Percentiles rank a stretch among this genome's conserved stretches.
Evolutionary conservation across 2,888 invertebrate species (phyloP).

Genomic region (Malthinus seriepunctatus): DNA sequence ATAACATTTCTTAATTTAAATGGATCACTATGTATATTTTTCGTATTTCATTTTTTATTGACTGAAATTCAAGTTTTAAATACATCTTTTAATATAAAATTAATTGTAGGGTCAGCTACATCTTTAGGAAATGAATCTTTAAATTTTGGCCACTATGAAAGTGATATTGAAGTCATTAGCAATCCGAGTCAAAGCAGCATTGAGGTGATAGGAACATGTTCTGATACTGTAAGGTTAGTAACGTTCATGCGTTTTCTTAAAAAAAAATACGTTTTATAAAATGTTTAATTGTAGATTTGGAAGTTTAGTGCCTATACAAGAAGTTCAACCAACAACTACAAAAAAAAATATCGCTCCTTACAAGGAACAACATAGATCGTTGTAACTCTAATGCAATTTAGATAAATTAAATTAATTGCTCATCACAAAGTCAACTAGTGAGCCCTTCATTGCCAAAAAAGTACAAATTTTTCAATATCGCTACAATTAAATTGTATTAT

Average conservation of each 20-base stretch:
- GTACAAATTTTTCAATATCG: too few species aligned
- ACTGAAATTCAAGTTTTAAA: too few species aligned
- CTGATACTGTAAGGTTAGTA: neutral
- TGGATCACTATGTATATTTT: too few species aligned
- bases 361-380: constrained; percentile 33
- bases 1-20: too few species aligned
- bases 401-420: too few species aligned
- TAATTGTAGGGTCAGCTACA: constrained; percentile 35
- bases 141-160: constrained; percentile 53
- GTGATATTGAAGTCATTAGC: constrained; percentile 71
- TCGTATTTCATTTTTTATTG: too few species aligned
- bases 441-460: too few species aligned
- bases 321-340: constrained; percentile 25
- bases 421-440: too few species aligned
- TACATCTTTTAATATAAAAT: too few species aligned
- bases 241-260: neutral
- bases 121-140: constrained; percentile 27
- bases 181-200: constrained; percentile 75
- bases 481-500: too few species aligned
- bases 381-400: constrained; percentile 13
- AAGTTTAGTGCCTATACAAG: constrained; percentile 25
- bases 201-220: constrained; percentile 58
- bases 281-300: constrained; percentile 11
- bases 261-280: neutral
- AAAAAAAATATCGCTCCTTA: constrained; percentile 28